Conservation (phyloP, 2,888 invertebrate genomes). For the Nymphalis polychloros region DNA sequence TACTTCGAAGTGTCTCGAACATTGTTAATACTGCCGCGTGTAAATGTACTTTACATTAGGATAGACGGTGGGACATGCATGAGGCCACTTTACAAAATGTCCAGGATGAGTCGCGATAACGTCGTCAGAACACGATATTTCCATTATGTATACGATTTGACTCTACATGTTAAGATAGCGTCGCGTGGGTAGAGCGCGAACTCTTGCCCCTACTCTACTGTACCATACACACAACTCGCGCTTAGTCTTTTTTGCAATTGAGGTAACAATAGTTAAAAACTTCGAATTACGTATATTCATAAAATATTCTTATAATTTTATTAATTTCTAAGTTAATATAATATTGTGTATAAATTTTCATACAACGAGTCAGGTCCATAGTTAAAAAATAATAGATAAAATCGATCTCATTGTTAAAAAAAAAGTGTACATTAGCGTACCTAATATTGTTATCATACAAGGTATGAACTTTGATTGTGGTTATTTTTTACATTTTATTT, state of each 20-base stretch:
- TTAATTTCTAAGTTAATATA: constrained; percentile 26
- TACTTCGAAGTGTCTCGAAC: constrained; percentile 56
- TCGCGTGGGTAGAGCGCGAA: constrained; percentile 64
- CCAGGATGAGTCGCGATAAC: constrained; percentile 80
- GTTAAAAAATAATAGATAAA: constrained; percentile 63
- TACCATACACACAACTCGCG: constrained; percentile 50
- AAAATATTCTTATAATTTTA: constrained; percentile 41
- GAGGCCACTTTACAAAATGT: constrained; percentile 80
- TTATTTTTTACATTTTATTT: constrained; percentile 55
- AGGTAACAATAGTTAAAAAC: constrained; percentile 48
- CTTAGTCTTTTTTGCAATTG: constrained; percentile 57
- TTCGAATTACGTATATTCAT: constrained; percentile 35
- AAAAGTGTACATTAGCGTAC: constrained; percentile 62
- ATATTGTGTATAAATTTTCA: constrained; percentile 40
- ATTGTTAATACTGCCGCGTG: constrained; percentile 57
- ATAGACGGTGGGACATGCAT: constrained; percentile 61
- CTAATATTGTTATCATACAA: constrained; percentile 80
- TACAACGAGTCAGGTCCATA: constrained; percentile 70
- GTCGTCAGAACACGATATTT: constrained; percentile 82
- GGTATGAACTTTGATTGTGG: constrained; percentile 75
- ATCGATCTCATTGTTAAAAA: constrained; percentile 81
- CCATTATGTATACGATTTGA: constrained; percentile 82
- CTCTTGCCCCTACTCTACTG: constrained; percentile 47
- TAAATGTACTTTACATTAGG: constrained; percentile 46
- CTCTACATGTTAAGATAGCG: constrained; percentile 80